A percentile compares a stretch with the other conserved stretches of the same genome.
phyloP scores from a whole-genome alignment of 1,140 invertebrate species.

The Callitettix versicolor region DNA sequence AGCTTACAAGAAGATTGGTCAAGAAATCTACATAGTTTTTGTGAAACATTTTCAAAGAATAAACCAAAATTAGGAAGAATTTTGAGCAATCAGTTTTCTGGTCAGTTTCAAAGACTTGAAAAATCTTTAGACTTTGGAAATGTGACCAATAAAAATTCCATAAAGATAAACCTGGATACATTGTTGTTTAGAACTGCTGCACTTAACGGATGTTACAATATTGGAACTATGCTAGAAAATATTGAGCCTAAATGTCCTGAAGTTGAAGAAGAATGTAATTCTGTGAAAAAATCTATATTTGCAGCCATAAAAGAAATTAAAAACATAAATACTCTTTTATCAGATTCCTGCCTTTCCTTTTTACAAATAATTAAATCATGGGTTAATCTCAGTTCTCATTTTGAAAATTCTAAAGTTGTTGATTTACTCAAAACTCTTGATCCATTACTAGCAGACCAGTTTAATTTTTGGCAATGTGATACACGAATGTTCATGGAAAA shows the following conservation, averaged over 20 bases:
- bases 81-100: too few species aligned
- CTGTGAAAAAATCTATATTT: not conserved
- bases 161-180: not conserved
- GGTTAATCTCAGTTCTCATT: constrained; percentile 1
- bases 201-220: not conserved
- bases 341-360: not conserved
- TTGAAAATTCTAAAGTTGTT: too few species aligned
- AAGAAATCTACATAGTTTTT: too few species aligned
- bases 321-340: not conserved
- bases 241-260: not conserved
- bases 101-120: too few species aligned
- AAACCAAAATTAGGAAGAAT: too few species aligned
- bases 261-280: not conserved
- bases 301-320: not conserved
- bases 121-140: too few species aligned
- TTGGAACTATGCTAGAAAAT: not conserved
- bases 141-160: too few species aligned
- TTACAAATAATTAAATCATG: constrained; percentile 2
- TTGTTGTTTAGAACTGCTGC: not conserved
- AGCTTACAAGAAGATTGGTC: too few species aligned
- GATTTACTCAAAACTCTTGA: not conserved
- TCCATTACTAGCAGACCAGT: not conserved
- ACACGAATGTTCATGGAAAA: not conserved
- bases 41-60: too few species aligned
- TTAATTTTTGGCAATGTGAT: not conserved